These are phyloP conservation scores for Alexandromys fortis DNA, from an alignment of 2,113 vertebrate genomes.

Conservation along the genomic window DNA sequence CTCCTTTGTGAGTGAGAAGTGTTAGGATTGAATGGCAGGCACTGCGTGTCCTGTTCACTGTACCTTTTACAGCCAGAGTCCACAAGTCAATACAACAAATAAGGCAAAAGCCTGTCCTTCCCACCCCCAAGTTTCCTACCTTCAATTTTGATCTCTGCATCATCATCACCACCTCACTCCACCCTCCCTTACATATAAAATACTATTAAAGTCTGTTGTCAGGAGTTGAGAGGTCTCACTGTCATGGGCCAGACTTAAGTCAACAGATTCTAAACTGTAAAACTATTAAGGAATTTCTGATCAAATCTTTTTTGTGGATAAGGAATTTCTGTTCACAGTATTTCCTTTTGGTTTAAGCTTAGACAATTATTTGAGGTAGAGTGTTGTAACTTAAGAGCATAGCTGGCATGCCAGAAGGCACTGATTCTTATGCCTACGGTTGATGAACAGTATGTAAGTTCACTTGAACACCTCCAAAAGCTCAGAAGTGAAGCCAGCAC, in stretches of 20 bases:
- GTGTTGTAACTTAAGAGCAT: neutral
- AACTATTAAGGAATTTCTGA: neutral
- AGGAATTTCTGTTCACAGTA: neutral
- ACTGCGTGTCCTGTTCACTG: neutral
- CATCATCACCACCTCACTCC: too few relatives aligned
- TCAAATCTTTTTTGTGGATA: neutral
- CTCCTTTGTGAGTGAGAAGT: too few relatives aligned
- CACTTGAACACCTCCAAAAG: neutral
- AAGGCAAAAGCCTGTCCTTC: neutral
- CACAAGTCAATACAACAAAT: neutral
- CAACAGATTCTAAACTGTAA: neutral
- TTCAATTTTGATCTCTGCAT: neutral
- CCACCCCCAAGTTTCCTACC: neutral
- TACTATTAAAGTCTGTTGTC: neutral
- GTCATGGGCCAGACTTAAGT: neutral
- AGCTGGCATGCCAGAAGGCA: neutral
- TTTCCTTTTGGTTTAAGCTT: slow-evolving; percentile 5
- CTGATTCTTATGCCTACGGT: neutral
- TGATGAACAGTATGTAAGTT: neutral
- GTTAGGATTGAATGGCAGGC: neutral
- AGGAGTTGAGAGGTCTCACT: neutral
- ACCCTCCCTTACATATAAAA: neutral
- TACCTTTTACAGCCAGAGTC: neutral
- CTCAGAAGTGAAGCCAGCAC: neutral
- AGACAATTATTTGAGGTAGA: neutral